These are phyloP conservation scores for Cecidostiba fungosa DNA, from an alignment of 2,888 invertebrate genomes.

Conservation along the genomic window DNA sequence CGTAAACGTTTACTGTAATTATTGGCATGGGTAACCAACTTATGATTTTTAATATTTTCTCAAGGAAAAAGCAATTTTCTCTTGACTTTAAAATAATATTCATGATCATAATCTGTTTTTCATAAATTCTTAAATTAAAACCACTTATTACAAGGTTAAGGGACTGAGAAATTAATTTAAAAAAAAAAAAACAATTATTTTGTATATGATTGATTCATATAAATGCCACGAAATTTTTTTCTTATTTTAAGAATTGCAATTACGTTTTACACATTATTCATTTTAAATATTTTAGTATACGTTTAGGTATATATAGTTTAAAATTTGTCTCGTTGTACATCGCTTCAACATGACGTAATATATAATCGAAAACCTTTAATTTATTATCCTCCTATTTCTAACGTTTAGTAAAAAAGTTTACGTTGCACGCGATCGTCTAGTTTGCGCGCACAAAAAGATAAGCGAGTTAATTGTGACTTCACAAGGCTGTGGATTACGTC, in stretches of 20 bases:
- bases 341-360: not conserved
- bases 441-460: constrained; percentile 35
- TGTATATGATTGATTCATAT: not conserved
- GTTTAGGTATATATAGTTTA: not conserved
- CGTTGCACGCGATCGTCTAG: not conserved
- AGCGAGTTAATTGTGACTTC: constrained; percentile 14
- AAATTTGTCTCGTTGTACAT: not conserved
- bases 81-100: not conserved
- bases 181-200: not conserved
- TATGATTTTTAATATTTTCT: not conserved
- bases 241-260: not conserved
- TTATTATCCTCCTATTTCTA: not conserved
- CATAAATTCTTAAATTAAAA: not conserved
- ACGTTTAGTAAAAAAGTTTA: not conserved
- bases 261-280: too few species aligned
- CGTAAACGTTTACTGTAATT: not conserved
- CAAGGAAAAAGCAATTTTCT: not conserved
- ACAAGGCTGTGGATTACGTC: constrained; percentile 22
- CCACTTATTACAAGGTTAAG: not conserved
- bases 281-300: not conserved
- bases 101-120: not conserved
- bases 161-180: not conserved
- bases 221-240: not conserved
- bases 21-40: not conserved
- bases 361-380: not conserved